These are phyloP conservation scores for Tachysurus vachellii DNA, from an alignment of 2,113 vertebrate genomes.

Conservation along the genomic window DNA sequence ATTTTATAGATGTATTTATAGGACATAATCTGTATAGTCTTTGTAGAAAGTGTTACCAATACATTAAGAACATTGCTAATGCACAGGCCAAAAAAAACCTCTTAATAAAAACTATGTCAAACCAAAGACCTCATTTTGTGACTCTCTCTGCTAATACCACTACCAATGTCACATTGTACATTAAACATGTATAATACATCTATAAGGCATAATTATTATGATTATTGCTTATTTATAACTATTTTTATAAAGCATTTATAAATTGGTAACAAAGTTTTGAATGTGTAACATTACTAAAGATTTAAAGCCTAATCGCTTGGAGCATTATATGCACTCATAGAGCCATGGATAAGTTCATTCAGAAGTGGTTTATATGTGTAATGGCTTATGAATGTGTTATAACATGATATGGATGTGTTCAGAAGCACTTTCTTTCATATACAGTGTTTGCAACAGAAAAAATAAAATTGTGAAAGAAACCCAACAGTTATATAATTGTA, in stretches of 20 bases:
- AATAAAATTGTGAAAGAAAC: conserved; percentile 52
- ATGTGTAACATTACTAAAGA: neutral
- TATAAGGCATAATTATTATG: neutral
- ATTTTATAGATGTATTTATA: neutral
- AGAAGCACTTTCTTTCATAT: neutral
- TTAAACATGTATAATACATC: neutral
- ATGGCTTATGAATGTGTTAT: neutral
- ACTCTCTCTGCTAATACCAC: conserved; percentile 54
- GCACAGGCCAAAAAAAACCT: conserved; percentile 39
- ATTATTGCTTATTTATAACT: neutral
- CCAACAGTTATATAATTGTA: conserved; percentile 61
- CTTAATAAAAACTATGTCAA: conserved; percentile 66
- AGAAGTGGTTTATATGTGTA: neutral
- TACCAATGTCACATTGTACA: conserved; percentile 62
- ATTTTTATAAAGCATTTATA: neutral
- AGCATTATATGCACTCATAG: neutral
- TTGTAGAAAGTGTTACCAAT: neutral
- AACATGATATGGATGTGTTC: neutral
- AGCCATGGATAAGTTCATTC: neutral
- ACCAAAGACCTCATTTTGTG: conserved; percentile 67
- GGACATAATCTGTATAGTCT: neutral
- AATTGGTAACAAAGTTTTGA: neutral
- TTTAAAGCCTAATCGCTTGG: neutral
- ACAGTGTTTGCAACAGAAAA: neutral
- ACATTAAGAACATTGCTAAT: conserved; percentile 53